phyloP scores from a whole-genome alignment of 2,113 vertebrate genomes.

The Spermophilus dauricus region DNA sequence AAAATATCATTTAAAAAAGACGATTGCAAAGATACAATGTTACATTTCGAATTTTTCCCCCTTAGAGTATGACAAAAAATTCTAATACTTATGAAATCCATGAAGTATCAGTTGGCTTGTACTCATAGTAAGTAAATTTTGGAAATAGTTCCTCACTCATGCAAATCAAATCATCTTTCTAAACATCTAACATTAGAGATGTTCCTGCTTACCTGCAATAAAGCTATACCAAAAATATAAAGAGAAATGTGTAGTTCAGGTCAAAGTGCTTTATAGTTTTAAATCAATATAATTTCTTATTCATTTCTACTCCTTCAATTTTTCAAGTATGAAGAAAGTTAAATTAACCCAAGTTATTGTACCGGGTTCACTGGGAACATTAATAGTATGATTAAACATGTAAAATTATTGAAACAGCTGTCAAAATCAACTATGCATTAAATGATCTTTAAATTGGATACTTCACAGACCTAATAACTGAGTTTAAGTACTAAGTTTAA shows the following conservation, averaged over 20 bases:
- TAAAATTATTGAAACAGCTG: background rate
- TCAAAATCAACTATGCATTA: slow-evolving; percentile 40
- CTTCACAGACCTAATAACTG: background rate
- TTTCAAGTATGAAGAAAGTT: slow-evolving; percentile 51
- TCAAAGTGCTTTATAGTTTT: background rate
- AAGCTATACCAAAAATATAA: slow-evolving; percentile 23
- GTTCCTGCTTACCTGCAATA: background rate
- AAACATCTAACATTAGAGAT: slow-evolving; percentile 31
- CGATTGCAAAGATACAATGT: background rate
- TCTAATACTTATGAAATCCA: slow-evolving; percentile 32
- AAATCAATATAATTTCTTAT: background rate
- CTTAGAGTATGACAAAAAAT: background rate
- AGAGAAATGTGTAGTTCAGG: background rate
- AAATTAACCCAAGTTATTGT: background rate
- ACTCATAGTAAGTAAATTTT: background rate
- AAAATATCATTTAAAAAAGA: slow-evolving; percentile 40
- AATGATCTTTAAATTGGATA: slow-evolving; percentile 17
- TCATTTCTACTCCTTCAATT: slow-evolving; percentile 14
- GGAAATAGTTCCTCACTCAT: background rate
- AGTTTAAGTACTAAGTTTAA: slow-evolving; percentile 28
- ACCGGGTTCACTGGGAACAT: background rate
- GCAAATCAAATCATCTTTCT: background rate
- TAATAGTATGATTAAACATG: background rate
- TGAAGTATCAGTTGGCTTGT: background rate
- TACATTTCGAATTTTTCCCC: background rate